Base-by-base conservation (phyloP, 1,140 invertebrate species). In the Zaprionus gabonicus region DNA sequence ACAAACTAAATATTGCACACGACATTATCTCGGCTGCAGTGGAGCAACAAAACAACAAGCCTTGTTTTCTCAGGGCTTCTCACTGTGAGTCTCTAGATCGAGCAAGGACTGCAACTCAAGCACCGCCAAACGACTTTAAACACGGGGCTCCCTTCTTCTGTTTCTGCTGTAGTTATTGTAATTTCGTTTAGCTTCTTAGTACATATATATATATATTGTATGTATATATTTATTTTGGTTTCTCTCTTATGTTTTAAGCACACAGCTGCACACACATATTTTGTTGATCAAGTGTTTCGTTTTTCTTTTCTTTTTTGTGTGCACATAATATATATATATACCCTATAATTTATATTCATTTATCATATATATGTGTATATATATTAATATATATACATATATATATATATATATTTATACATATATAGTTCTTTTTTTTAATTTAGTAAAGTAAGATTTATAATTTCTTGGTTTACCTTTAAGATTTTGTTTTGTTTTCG, bases 391-490 rank as follows among this genome's bases (percentile, higher is more conserved):
- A 76, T 82, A 81, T 74, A 81, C 74, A 82, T 81, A 72, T 81
- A 63, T 68, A 79, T 85, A 67, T 74, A 76, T 82, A 81, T 74
- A 81, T 71, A 82, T 81, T 70, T 81, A 63, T 68, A 79, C 81
- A 67, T 78, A 69, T 55, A 38, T 91, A 62, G 44, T 65, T 70
- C 63, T 59, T 46, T 64, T 31, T 59, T 77, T 66, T 80, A 91
- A 91, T 91, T 91, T 87, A 91, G 78, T 91, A 91, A 91, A 91
- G 82, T 91, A 91, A 91, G 70, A 73, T 91, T 80, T 91, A 81
- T 88, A 88, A 78, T 91, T 86, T 82, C 84, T 87, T 77, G 68
- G 87, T 91, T 90, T 82, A 79, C 85, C 81, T 46, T 46, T 87
- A 91, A 91, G 70, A 7, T 31, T 73, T 91, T 20, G 20, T 62